These are phyloP conservation scores for Hyphantria cunea DNA, from an alignment of 1,140 invertebrate species.

Conservation along the genomic window DNA sequence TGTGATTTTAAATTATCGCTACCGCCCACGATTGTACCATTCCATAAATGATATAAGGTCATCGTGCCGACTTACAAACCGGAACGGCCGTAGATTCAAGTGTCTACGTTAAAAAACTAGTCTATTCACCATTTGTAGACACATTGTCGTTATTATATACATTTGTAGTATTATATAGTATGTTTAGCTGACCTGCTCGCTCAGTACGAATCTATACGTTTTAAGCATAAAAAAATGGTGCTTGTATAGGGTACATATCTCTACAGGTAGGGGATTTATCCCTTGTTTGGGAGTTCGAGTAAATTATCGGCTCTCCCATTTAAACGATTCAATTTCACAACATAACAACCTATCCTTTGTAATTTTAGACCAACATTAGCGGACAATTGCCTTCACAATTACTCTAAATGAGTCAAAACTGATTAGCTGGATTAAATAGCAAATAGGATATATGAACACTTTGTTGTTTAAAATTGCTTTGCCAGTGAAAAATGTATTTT, in stretches of 20 bases:
- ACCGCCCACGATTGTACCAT: constrained; percentile 41
- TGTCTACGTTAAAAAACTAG: constrained; percentile 65
- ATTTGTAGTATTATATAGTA: constrained; percentile 11
- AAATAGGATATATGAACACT: constrained; percentile 7
- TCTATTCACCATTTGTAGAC: constrained; percentile 52
- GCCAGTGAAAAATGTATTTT: neutral
- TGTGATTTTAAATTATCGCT: constrained; percentile 33
- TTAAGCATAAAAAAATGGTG: too few species aligned
- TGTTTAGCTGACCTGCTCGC: too few species aligned
- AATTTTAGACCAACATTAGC: neutral
- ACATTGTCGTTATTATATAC: constrained; percentile 40
- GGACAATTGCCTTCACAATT: neutral
- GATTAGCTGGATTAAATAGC: constrained; percentile 23
- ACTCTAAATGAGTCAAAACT: neutral
- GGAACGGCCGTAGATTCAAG: constrained; percentile 73
- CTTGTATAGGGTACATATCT: too few species aligned
- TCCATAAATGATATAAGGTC: constrained; percentile 71
- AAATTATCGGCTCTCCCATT: too few species aligned
- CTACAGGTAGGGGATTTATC: too few species aligned
- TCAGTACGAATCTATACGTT: too few species aligned
- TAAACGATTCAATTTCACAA: neutral
- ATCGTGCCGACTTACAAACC: constrained; percentile 75
- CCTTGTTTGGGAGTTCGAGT: too few species aligned
- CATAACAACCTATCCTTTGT: neutral
- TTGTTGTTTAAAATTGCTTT: constrained; percentile 14